These are phyloP conservation scores for Tinea trinotella DNA, from an alignment of 2,888 invertebrate species.

Conservation along the genomic window DNA sequence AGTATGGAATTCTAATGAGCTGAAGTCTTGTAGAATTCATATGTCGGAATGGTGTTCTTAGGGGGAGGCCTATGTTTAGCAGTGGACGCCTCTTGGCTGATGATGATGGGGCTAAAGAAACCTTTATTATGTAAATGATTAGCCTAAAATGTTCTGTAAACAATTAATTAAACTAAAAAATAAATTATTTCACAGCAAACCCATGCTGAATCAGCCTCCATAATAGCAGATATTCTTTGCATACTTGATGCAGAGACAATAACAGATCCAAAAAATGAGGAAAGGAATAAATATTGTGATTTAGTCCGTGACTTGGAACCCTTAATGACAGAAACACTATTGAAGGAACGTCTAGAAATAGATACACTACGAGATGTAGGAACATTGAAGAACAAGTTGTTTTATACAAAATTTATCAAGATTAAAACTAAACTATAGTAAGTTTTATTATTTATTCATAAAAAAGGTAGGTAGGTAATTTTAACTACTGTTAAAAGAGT, in stretches of 20 bases:
- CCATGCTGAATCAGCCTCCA: slow-evolving; percentile 86
- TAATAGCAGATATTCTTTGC: slow-evolving; percentile 87
- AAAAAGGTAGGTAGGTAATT: too few relatives aligned
- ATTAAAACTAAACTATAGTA: slow-evolving; percentile 98
- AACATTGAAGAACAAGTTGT: slow-evolving; percentile 89
- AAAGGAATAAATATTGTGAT: slow-evolving; percentile 82
- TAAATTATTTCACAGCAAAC: too few relatives aligned
- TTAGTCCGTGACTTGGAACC: slow-evolving; percentile 86
- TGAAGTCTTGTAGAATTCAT: too few relatives aligned
- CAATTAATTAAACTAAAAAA: slow-evolving; percentile 20
- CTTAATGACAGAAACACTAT: slow-evolving; percentile 86
- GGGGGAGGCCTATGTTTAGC: too few relatives aligned
- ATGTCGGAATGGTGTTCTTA: neutral
- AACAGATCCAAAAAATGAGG: slow-evolving; percentile 78
- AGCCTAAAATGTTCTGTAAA: neutral
- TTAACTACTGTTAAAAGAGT: too few relatives aligned
- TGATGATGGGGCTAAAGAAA: neutral
- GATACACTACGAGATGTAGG: slow-evolving; percentile 94
- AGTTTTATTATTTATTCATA: too few relatives aligned
- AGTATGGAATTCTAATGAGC: too few relatives aligned
- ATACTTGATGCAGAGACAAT: slow-evolving; percentile 88
- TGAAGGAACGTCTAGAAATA: slow-evolving; percentile 94
- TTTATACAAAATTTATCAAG: slow-evolving; percentile 96
- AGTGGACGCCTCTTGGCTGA: too few relatives aligned
- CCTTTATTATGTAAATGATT: neutral